Evolutionary conservation across 2,888 invertebrate species (phyloP).

Genomic region (Ellobium chinense): DNA sequence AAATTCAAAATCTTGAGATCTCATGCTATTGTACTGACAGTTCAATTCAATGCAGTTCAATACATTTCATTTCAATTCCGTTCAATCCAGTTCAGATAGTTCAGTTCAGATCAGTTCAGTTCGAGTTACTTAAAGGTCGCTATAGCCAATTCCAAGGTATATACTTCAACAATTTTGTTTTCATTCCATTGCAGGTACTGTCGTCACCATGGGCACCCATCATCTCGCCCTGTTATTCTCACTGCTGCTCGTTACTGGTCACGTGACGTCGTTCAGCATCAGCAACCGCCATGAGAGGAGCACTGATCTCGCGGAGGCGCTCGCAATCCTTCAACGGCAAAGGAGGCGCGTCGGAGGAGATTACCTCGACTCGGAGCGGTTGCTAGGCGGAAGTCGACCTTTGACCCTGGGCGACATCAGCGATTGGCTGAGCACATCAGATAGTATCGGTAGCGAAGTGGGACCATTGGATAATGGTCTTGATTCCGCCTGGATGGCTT

Average conservation of each 20-base stretch:
- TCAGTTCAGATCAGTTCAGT: too few species aligned
- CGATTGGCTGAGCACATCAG: conserved; percentile 26
- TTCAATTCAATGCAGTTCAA: too few species aligned
- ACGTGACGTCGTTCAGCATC: conserved; percentile 49
- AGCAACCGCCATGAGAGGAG: conserved; percentile 24
- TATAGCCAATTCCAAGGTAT: too few species aligned
- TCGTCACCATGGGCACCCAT: background rate
- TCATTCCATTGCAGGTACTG: too few species aligned
- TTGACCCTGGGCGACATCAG: background rate
- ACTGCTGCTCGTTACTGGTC: background rate
- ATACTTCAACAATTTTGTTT: too few species aligned
- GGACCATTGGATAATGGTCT: background rate
- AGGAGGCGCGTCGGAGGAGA: conserved; percentile 45
- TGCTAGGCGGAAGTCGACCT: background rate
- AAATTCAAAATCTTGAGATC: too few species aligned
- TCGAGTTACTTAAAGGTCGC: too few species aligned
- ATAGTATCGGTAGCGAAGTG: background rate
- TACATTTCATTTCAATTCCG: too few species aligned
- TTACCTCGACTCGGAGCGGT: background rate
- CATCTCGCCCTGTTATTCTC: background rate
- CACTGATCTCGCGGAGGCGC: conserved; percentile 46
- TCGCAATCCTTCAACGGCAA: conserved; percentile 51
- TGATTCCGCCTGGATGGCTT: conserved; percentile 12
- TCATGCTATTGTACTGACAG: too few species aligned
- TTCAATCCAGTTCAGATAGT: background rate